Evolutionary conservation across 2,888 invertebrate genomes (phyloP), one percentile per base, ranked within the genome.

Genomic region (Lochmaea capreae): DNA sequence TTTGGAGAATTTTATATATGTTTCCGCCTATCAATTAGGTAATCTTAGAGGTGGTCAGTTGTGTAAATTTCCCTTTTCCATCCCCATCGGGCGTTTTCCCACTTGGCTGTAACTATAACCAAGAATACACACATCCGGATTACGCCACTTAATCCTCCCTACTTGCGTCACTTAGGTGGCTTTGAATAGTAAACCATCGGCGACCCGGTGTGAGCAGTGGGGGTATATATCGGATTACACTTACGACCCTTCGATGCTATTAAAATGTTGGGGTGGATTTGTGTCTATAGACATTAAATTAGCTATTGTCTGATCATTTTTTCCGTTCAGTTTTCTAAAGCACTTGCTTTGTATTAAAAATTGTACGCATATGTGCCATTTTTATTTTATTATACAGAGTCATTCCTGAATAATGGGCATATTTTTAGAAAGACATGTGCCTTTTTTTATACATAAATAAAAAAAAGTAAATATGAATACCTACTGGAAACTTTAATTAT

Each of bases 111-210:
- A 43, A 43, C 16, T 39, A 42, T 43, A 63, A 63, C 62, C 62
- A 18, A 42, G 43, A 42, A 42, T 18, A 63, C 18, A 66, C 66
- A 54, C 66, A 66, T 66, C 66, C 66, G 66, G 66, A 66, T 66
- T 54, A 66, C 8, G 33, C 42, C 66, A 54, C 54, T 66, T 66
- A 66, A 66, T 66, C 66, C 54, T 33, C 66, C 57, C 57, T 42
- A 57, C 6, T n/a, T 14, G 18, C 54, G 52, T 65, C 65, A 65
- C 49, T 65, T 65, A 66, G 33, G 33, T 10, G 66, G 54, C 66
- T 66, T 66, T 54, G 66, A 54, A 66, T 54, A 52, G 26, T 66
- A 66, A 49, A 26, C 46, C 49, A 11, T 63, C 4, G 16, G 16
- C 42, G 33, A 33, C 3, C 33, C 33, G 33, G 33, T 8, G 46